Evolutionary conservation across 2,888 invertebrate genomes (phyloP), one percentile per base, ranked within the genome.

Genomic region (Drosophila antonietae): DNA sequence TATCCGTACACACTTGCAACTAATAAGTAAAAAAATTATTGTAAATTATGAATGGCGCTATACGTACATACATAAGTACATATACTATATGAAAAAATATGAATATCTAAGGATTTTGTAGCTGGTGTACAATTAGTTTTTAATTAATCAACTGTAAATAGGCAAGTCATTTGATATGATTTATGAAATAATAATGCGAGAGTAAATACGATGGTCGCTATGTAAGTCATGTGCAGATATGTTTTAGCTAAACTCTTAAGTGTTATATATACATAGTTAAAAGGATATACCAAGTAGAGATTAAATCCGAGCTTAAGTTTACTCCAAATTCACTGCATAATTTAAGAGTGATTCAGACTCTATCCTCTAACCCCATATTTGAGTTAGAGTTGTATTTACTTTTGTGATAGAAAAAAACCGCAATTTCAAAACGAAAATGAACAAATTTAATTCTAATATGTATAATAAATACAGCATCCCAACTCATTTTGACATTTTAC

Each of bases 161-260:
- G 49, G 53, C 31, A 78, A 87, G 78, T 84, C 84, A 84, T 84
- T 84, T 87, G 84, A 84, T 87, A 87, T 84, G 84, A 86, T 83
- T 83, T 86, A 59, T 62, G 52, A 56, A 59, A 43, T 46, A 60
- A 67, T 49, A 73, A 73, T 39, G 52, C 60, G 67, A 58, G 20
- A 63, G 64, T 69, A 31, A 69, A 51, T 52, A 65, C 43, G 47
- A 68, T 53, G 65, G 20, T 62, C 58, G 56, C 33, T 68, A 68
- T 46, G 51, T 68, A 73, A 67, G 53, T 68, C 43, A 65, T 47
- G 39, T 74, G 67, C 35, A 75, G 23, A 67, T 69, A 77, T 52
- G 41, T 73, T 70, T 78, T 84, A 81, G 68, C 55, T 84, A 72
- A 66, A 79, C 47, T 65, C 56, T 68, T 84, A 84, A 84, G 84